Base-by-base conservation (phyloP, 1,140 invertebrate genomes). In the Euwallacea similis region DNA sequence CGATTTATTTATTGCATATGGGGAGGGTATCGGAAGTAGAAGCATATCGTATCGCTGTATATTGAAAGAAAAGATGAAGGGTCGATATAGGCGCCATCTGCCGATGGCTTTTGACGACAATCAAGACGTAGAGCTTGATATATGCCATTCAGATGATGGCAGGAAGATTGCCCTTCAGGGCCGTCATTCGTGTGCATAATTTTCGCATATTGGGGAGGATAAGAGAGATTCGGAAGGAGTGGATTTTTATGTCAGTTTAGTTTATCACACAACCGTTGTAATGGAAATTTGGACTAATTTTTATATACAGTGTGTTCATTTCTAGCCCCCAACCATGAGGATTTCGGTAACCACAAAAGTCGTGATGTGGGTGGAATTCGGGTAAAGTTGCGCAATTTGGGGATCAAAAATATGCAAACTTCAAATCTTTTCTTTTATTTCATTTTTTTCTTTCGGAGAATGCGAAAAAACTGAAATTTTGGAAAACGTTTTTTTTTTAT, bases 31-130 rank as follows among this genome's bases (percentile, higher is more conserved):
- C 13, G 47, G 63, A 66, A 66, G 42, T 16, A 44, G 42, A 56
- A 66, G 64, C 41, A 66, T 66, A 66, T 58, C 54, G 43, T 56
- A 66, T 42, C 53, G 43, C 41, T 44, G n/a, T 42, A 66, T 66
- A 56, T 66, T 66, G 53, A 66, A 66, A 66, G 54, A 66, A 33
- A 66, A 66, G 50, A 56, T 66, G 33, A 66, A 56, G 64, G 41
- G 53, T 16, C 42, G 64, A 56, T 66, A 46, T 58, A 15, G 42
- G 42, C n/a, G 55, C 54, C 55, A 58, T 66, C 42, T 66, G 65
- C 42, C n/a, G 15, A 43, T 4, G n/a, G 33, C 42, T 21, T 66
- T 56, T 66, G 54, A 46, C 63, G 41, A 15, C 63, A 65, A 65
- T 65, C 63, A 65, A 65, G 63, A 65, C 63, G 47, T 65, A 11